Percentiles rank a stretch among this genome's conserved stretches.
phyloP scores from a whole-genome alignment of 2,797 vertebrate genomes.

The Xyrichtys novacula region DNA sequence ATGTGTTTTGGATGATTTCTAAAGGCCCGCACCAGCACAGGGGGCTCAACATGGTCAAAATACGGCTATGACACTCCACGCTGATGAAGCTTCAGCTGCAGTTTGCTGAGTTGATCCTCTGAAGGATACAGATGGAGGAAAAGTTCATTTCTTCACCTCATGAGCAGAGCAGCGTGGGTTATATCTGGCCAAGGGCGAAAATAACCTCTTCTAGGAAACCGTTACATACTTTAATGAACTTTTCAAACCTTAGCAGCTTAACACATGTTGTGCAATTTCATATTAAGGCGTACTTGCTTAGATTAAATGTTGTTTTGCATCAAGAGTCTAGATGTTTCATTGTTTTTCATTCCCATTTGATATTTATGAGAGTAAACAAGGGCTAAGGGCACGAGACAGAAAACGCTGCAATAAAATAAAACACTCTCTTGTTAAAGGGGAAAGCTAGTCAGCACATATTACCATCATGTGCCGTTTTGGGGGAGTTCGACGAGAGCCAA shows the following conservation, averaged over 20 bases:
- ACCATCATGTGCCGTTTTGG: neutral
- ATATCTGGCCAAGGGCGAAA: neutral
- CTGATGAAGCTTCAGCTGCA: conserved; percentile 27
- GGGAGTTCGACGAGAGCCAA: too few relatives aligned
- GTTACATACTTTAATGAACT: conserved; percentile 1
- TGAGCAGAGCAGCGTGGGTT: conserved; percentile 14
- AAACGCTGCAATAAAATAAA: neutral
- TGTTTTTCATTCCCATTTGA: too few relatives aligned
- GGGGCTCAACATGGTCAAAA: neutral
- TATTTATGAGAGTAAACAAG: neutral
- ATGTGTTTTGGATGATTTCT: conserved; percentile 37
- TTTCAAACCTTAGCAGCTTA: neutral
- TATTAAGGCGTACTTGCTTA: too few relatives aligned
- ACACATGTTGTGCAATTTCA: too few relatives aligned
- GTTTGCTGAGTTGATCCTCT: conserved; percentile 26
- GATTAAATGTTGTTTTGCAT: too few relatives aligned
- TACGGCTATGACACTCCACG: neutral
- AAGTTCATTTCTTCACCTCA: conserved; percentile 7
- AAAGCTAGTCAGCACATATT: neutral
- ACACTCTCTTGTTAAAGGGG: neutral
- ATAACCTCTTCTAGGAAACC: neutral
- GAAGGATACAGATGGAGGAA: conserved; percentile 27
- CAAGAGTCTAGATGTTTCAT: too few relatives aligned
- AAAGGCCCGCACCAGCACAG: conserved; percentile 8
- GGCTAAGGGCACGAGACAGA: neutral